Conservation (phyloP, 2,797 vertebrate genomes). For the Propithecus deckenii region DNA sequence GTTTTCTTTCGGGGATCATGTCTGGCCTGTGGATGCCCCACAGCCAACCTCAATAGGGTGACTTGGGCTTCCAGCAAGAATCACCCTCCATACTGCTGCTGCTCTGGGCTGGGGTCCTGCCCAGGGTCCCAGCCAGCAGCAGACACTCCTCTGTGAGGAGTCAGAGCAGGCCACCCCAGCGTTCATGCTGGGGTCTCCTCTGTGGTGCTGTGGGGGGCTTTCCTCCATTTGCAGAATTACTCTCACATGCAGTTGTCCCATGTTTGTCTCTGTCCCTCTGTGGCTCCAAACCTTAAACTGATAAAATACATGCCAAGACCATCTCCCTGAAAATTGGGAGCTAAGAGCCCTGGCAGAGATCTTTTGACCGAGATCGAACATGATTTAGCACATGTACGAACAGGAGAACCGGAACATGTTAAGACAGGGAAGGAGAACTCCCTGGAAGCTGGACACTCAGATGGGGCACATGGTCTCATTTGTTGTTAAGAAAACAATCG, state of each 20-base stretch:
- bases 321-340: background rate
- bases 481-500: slow-evolving; percentile 40
- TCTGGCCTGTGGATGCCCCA: background rate
- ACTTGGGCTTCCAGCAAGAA: background rate
- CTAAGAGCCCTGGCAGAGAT: background rate
- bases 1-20: background rate
- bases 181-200: background rate
- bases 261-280: background rate
- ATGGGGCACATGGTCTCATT: slow-evolving; percentile 10
- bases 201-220: background rate
- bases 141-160: background rate
- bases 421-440: background rate
- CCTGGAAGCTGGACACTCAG: background rate
- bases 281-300: slow-evolving; percentile 18
- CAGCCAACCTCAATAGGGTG: background rate
- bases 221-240: background rate
- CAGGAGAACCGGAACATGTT: background rate
- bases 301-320: background rate
- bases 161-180: background rate
- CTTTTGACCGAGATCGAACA: slow-evolving; percentile 32
- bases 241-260: background rate
- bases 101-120: background rate
- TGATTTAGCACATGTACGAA: background rate
- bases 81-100: background rate
- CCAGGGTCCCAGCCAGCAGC: background rate